These are phyloP conservation scores for Limnothrissa miodon DNA, from an alignment of 2,113 vertebrate genomes.

Conservation along the genomic window DNA sequence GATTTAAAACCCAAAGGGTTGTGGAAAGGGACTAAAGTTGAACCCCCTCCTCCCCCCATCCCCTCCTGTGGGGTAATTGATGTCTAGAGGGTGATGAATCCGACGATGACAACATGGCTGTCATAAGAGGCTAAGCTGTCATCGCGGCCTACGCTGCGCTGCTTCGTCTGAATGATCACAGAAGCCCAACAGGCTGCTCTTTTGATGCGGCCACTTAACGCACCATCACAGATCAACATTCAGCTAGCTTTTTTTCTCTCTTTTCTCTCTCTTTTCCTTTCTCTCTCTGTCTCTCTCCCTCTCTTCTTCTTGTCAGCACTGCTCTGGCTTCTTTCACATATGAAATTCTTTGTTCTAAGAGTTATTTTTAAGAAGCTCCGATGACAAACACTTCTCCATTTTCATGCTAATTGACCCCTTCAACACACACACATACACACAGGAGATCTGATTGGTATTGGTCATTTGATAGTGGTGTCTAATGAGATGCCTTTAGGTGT, in stretches of 20 bases:
- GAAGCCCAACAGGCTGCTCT: neutral
- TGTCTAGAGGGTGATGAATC: slow-evolving; percentile 19
- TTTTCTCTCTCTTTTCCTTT: neutral
- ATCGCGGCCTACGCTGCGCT: neutral
- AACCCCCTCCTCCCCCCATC: neutral
- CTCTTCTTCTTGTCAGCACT: neutral
- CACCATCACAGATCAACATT: neutral
- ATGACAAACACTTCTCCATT: slow-evolving; percentile 38
- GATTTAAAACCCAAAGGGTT: neutral
- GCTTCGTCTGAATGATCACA: neutral
- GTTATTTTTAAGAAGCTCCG: slow-evolving; percentile 30
- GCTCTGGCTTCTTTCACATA: neutral
- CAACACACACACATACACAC: neutral
- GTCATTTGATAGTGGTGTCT: slow-evolving; percentile 30
- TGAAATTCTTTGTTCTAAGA: neutral
- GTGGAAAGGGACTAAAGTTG: neutral
- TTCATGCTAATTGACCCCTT: slow-evolving; percentile 38
- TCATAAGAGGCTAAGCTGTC: slow-evolving; percentile 7
- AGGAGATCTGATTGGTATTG: slow-evolving; percentile 33
- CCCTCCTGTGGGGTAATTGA: neutral
- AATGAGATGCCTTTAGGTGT: slow-evolving; percentile 19
- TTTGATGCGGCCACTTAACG: neutral
- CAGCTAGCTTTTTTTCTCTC: neutral
- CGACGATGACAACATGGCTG: slow-evolving; percentile 9
- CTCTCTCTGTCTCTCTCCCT: neutral